Percentiles rank a stretch among this genome's conserved stretches.
Conservation (phyloP, 2,113 vertebrate genomes). For the Pterophyllum scalare region DNA sequence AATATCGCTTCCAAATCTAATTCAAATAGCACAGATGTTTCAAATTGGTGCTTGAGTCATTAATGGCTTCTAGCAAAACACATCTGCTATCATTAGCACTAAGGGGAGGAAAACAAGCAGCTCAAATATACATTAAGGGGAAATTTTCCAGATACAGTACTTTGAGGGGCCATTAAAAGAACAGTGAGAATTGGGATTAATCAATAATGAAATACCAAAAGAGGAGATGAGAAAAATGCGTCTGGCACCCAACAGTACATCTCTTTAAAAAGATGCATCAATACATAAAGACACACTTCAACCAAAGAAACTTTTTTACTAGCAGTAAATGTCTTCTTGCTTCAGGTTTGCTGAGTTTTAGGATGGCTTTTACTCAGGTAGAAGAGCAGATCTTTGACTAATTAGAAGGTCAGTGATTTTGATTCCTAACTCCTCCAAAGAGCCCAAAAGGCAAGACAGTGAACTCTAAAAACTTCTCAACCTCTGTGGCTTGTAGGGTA, state of each 20-base stretch:
- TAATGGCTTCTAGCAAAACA: slow-evolving; percentile 60
- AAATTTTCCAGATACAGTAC: slow-evolving; percentile 41
- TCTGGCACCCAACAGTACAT: slow-evolving; percentile 11
- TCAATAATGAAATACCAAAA: slow-evolving; percentile 42
- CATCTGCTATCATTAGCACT: slow-evolving; percentile 65
- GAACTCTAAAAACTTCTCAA: background rate
- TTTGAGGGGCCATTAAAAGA: slow-evolving; percentile 52
- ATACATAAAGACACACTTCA: slow-evolving; percentile 1
- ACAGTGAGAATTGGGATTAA: slow-evolving; percentile 32
- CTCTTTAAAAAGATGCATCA: slow-evolving; percentile 16
- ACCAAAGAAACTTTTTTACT: background rate
- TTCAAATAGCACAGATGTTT: slow-evolving; percentile 64
- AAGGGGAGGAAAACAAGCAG: slow-evolving; percentile 51
- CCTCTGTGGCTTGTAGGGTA: background rate
- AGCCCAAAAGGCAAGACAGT: background rate
- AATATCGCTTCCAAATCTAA: slow-evolving; percentile 27
- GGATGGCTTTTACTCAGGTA: background rate
- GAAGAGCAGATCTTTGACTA: too few species aligned
- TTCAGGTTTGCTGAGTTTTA: background rate
- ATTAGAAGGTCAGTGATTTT: background rate
- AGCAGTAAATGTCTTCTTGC: background rate
- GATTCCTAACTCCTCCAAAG: background rate
- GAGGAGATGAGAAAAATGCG: background rate
- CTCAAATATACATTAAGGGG: slow-evolving; percentile 59
- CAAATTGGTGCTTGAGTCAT: slow-evolving; percentile 65